These are phyloP conservation scores for Aplocera efformata DNA, from an alignment of 2,888 invertebrate species.

Conservation along the genomic window DNA sequence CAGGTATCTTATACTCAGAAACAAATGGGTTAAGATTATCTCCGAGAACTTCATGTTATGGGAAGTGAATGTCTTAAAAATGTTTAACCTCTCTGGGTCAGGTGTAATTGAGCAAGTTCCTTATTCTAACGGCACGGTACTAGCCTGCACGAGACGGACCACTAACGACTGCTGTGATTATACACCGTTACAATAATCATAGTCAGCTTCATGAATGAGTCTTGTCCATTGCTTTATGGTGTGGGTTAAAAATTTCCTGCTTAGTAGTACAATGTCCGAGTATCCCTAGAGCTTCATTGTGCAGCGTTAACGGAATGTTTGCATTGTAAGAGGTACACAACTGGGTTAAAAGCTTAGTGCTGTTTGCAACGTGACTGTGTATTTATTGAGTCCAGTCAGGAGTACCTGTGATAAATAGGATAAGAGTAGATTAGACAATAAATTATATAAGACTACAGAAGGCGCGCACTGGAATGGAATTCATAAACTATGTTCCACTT, in stretches of 20 bases:
- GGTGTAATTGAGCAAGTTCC: conserved; percentile 25
- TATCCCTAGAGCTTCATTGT: conserved; percentile 35
- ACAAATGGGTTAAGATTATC: conserved; percentile 5
- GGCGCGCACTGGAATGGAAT: background rate
- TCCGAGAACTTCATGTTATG: conserved; percentile 1
- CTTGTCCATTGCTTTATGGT: background rate
- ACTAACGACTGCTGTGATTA: conserved; percentile 25
- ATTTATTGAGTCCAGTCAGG: conserved; percentile 27
- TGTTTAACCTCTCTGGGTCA: conserved; percentile 23
- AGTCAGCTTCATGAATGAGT: conserved; percentile 22
- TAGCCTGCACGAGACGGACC: conserved; percentile 18
- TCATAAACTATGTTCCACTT: background rate
- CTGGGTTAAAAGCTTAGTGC: conserved; percentile 67
- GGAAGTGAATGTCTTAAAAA: conserved; percentile 12
- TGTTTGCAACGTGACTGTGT: conserved; percentile 36
- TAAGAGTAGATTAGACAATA: conserved; percentile 12
- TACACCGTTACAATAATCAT: conserved; percentile 32
- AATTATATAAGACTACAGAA: conserved; percentile 3
- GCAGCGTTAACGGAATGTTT: conserved; percentile 54
- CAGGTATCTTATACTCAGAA: conserved; percentile 4
- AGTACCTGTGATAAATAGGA: conserved; percentile 30
- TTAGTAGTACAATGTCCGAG: conserved; percentile 36
- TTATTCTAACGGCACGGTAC: conserved; percentile 22
- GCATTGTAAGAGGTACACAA: conserved; percentile 47
- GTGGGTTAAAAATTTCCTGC: background rate